Percentiles rank a stretch among this genome's conserved stretches.
phyloP scores from a whole-genome alignment of 2,888 invertebrate genomes.

The Microdon myrmicae region DNA sequence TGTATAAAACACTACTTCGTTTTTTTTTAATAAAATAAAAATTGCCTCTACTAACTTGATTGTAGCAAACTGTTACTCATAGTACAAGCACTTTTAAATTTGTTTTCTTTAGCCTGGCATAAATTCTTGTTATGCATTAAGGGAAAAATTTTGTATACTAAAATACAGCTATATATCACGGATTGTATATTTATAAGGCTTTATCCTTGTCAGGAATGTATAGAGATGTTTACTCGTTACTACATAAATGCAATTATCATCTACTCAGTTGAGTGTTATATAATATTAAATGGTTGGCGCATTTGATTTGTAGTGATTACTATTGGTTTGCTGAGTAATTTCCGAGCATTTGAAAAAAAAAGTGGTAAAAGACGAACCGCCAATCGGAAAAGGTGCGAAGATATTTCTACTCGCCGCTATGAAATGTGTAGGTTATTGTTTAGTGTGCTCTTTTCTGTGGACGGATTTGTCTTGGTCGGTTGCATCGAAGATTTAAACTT shows the following conservation, averaged over 20 bases:
- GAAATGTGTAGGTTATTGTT: too few relatives aligned
- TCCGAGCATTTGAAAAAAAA: neutral
- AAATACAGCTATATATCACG: constrained; percentile 54
- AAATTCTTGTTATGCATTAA: too few relatives aligned
- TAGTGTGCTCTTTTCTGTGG: constrained; percentile 27
- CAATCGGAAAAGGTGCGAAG: too few relatives aligned
- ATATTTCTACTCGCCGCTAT: too few relatives aligned
- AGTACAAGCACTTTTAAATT: constrained; percentile 4
- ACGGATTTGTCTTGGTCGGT: constrained; percentile 44
- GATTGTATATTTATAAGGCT: constrained; percentile 56
- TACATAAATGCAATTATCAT: constrained; percentile 40
- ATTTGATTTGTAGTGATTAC: constrained; percentile 28
- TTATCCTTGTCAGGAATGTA: constrained; percentile 42
- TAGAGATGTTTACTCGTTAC: constrained; percentile 36
- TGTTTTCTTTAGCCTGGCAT: constrained; percentile 24
- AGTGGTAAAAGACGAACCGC: constrained; percentile 16
- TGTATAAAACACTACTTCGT: too few relatives aligned
- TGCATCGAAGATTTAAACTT: too few relatives aligned
- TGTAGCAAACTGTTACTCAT: too few relatives aligned
- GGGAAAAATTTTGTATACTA: constrained; percentile 49
- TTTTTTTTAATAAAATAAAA: too few relatives aligned
- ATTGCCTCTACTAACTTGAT: too few relatives aligned
- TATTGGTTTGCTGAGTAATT: too few relatives aligned
- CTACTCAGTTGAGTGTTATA: constrained; percentile 20
- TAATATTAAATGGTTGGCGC: too few relatives aligned